Evolutionary conservation across 2,113 vertebrate genomes (phyloP), one percentile per base, ranked within the genome.

Genomic region (Pelobates fuscus): DNA sequence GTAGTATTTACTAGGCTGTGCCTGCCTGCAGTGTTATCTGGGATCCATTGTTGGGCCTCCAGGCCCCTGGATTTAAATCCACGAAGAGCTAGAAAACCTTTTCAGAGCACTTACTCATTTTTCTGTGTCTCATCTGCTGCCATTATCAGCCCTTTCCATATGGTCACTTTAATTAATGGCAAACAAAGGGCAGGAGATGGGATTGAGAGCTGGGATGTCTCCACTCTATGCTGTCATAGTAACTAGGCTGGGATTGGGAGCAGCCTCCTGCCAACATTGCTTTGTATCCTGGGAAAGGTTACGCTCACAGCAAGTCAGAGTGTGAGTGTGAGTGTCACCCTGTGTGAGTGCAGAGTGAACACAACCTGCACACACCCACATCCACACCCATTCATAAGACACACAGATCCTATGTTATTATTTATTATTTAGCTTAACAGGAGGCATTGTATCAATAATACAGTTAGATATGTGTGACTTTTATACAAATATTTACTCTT

Each of bases 91-190:
- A 68, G 72, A 80, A 27, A 49, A 64, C 46, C n/a, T 70, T 68
- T 82, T 71, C 58, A 10, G 26, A 61, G 41, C 70, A 66, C 63
- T 71, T 64, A 37, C 21, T 66, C 70, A 60, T 55, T 46, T 46
- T 78, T 66, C 59, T 14, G 81, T 77, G 84, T 78, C 73, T 84
- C 84, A 79, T 84, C 84, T 85, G 81, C 81, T 84, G 78, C 82
- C 84, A 82, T 85, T 88, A 82, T 85, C 82, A 83, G 83, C 82
- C 84, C 78, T 83, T 87, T 90, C 88, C 87, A 86, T 91, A 91
- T 90, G 89, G 87, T 81, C 82, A 84, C 77, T 88, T 87, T 93
- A 92, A 89, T 93, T 94, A 89, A 82, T 82, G 84, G 81, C 82
- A 88, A 90, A 93, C 89, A 93, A 92, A 90, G 89, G 77, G 77